Percentiles rank a stretch among this genome's conserved stretches.
Conservation (phyloP, 1,140 invertebrate species). For the Zaprionus davidi region DNA sequence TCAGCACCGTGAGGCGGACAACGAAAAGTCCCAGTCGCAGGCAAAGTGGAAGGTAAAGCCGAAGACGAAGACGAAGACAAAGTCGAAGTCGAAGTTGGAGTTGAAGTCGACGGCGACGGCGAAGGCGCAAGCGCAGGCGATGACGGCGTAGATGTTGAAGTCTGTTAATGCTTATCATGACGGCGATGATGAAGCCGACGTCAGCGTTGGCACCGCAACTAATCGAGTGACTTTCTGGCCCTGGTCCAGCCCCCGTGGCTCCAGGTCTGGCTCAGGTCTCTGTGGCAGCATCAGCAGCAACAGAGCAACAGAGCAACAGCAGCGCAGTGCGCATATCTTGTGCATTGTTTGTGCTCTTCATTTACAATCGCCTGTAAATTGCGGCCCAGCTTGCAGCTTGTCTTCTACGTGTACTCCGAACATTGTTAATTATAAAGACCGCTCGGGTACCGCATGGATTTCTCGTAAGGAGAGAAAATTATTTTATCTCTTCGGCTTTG, state of each 20-base stretch:
- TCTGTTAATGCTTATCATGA: slow-evolving; percentile 76
- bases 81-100: slow-evolving; percentile 42
- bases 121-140: slow-evolving; percentile 53
- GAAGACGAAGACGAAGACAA: slow-evolving; percentile 15
- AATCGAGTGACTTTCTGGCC: slow-evolving; percentile 68
- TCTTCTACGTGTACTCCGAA: slow-evolving; percentile 41
- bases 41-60: slow-evolving; percentile 2
- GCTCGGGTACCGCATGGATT: slow-evolving; percentile 43
- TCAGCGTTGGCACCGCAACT: slow-evolving; percentile 73
- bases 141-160: slow-evolving; percentile 71
- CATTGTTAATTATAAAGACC: slow-evolving; percentile 72
- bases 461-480: slow-evolving; percentile 47
- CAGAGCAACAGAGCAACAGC: slow-evolving; percentile 20
- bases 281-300: slow-evolving; percentile 25
- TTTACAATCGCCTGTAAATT: slow-evolving; percentile 70
- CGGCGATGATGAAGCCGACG: slow-evolving; percentile 64
- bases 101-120: slow-evolving; percentile 23
- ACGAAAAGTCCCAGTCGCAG: slow-evolving; percentile 15
- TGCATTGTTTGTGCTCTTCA: slow-evolving; percentile 73
- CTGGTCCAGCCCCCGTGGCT: slow-evolving; percentile 55
- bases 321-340: slow-evolving; percentile 31
- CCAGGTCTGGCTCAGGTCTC: neutral
- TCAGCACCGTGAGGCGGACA: neutral
- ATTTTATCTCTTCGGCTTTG: slow-evolving; percentile 35
- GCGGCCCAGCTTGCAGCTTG: slow-evolving; percentile 54